A percentile compares a stretch with the other conserved stretches of the same genome.
Conservation (phyloP, 1,140 invertebrate species). For the Sesamia nonagrioides region DNA sequence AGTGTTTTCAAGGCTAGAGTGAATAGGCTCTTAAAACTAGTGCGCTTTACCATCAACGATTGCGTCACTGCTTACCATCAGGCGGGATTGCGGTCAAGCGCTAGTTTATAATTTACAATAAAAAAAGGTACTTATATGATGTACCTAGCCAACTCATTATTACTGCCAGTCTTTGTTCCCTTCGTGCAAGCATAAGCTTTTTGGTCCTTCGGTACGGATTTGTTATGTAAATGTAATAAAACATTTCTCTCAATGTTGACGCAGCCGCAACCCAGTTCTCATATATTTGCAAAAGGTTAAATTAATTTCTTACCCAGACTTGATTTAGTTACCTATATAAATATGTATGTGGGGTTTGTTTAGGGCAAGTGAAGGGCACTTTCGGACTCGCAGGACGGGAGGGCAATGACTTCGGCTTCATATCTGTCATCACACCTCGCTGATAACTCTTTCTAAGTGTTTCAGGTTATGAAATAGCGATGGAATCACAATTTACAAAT, state of each 20-base stretch:
- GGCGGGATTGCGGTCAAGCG: too few species aligned
- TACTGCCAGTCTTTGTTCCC: neutral
- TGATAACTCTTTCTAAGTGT: slow-evolving; percentile 18
- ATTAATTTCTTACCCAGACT: slow-evolving; percentile 34
- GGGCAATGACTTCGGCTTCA: slow-evolving; percentile 41
- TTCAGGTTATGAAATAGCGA: neutral
- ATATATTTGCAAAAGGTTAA: slow-evolving; percentile 36
- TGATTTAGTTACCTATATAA: slow-evolving; percentile 34
- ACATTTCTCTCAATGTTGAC: slow-evolving; percentile 15
- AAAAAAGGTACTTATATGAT: too few species aligned
- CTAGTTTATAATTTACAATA: too few species aligned
- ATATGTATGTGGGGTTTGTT: slow-evolving; percentile 45
- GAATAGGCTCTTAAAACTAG: too few species aligned
- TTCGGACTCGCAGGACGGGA: slow-evolving; percentile 36
- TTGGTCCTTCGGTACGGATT: neutral
- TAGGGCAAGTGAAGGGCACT: slow-evolving; percentile 53
- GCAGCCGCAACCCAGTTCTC: neutral
- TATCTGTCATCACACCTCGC: slow-evolving; percentile 30
- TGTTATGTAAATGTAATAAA: slow-evolving; percentile 10
- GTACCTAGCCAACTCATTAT: neutral
- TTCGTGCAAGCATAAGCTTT: neutral
- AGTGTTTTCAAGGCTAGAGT: too few species aligned
- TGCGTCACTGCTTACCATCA: too few species aligned
- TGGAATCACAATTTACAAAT: neutral
- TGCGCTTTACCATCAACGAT: too few species aligned